Evolutionary conservation across 1,140 invertebrate genomes (phyloP), one percentile per base, ranked within the genome.

Genomic region (Melanaphis sacchari): DNA sequence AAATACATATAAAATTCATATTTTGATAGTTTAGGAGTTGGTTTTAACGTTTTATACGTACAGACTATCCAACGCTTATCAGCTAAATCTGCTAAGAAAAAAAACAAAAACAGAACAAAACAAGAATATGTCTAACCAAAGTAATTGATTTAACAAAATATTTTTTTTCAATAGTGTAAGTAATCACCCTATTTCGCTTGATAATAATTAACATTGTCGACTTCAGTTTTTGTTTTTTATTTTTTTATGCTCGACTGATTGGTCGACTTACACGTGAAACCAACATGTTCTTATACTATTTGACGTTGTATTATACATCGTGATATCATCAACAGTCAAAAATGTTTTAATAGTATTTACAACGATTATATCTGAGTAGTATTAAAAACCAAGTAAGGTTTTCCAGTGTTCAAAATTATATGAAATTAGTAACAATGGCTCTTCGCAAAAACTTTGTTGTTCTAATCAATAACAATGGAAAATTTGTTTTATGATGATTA

Each of bases 1-100:
- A 90, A 54, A 90, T 90, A 87, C 31, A 89, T 89, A 66, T 66
- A 66, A 66, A 89, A 89, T 36, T 36, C 36, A 11, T 89, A 52
- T 52, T 52, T 46, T 49, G n/a, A 89, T 89, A 49, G 46, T 89
- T 89, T 89, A 38, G 40, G 24, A 54, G n/a, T 59, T 36, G 26
- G 82, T 85, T 41, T 26, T 40, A 31, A 26, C 82, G 40, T 41
- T 41, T 85, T 85, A n/a, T n/a, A 46, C 31, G 24, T 9, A 85
- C 40, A 26, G 40, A 41, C 84, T 85, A 40, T 85, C 40, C 24
- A 24, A 43, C 38, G 40, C 24, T 85, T 85, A 85, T 85, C 84
- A 26, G 40, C 4, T 9, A 85, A 9, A 85, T 85, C 38, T 85
- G 26, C 40, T 43, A 15, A 21, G 22, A 41, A 84, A 8, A 24